Conservation (phyloP, 1,140 invertebrate genomes). For the Drusus annulatus region DNA sequence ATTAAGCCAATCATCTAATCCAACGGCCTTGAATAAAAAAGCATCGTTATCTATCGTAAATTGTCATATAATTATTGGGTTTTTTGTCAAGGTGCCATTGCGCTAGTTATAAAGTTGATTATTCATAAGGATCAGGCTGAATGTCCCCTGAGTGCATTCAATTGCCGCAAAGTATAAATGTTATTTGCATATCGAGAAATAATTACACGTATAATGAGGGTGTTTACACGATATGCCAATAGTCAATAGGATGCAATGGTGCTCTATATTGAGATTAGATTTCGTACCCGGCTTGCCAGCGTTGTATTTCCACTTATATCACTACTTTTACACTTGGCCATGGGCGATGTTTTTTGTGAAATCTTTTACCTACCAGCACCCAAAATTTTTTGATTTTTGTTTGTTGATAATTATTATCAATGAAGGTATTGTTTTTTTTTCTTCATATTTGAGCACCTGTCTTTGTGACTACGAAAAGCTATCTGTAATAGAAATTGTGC, state of each 20-base stretch:
- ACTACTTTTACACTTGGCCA: too few relatives aligned
- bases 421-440: too few relatives aligned
- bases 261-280: background rate
- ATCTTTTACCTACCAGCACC: too few relatives aligned
- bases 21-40: background rate
- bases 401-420: too few relatives aligned
- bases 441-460: too few relatives aligned
- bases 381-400: too few relatives aligned
- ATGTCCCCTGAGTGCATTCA: constrained; percentile 12
- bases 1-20: background rate
- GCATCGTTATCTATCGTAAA: background rate
- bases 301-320: too few relatives aligned
- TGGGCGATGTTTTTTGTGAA: too few relatives aligned
- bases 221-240: background rate
- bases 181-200: constrained; percentile 25
- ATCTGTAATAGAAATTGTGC: too few relatives aligned
- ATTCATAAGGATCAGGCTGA: background rate
- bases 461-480: too few relatives aligned
- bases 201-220: constrained; percentile 9
- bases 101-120: background rate
- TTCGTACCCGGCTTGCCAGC: too few relatives aligned
- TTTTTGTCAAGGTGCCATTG: background rate
- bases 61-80: background rate
- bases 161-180: background rate
- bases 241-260: background rate